Percentiles rank a stretch among this genome's conserved stretches.
Evolutionary conservation across 2,113 vertebrate species (phyloP).

Genomic region (Periophthalmus modestus): DNA sequence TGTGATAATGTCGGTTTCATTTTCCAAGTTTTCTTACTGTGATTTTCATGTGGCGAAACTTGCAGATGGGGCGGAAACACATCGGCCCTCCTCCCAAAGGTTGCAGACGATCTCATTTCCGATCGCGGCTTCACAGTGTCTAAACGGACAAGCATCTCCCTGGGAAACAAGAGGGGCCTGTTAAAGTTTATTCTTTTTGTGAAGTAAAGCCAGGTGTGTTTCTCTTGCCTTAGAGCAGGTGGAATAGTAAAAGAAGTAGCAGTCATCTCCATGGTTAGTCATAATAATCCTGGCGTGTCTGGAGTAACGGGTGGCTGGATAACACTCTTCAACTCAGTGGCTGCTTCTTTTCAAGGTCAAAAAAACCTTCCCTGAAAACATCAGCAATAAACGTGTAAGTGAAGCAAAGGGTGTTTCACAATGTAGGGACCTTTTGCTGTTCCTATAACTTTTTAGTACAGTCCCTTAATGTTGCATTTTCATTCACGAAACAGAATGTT

Average conservation of each 20-base stretch:
- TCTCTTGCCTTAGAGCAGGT: slow-evolving; percentile 86
- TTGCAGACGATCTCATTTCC: slow-evolving; percentile 90
- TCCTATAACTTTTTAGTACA: not conserved
- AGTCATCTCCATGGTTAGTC: slow-evolving; percentile 91
- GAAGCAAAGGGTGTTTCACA: not conserved
- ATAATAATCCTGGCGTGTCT: slow-evolving; percentile 69
- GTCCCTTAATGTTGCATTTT: not conserved
- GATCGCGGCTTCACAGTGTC: slow-evolving; percentile 93
- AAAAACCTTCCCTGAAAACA: slow-evolving; percentile 42
- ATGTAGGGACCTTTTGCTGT: not conserved
- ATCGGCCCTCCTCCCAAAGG: slow-evolving; percentile 91
- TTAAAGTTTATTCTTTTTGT: not conserved
- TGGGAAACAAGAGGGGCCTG: slow-evolving; percentile 43
- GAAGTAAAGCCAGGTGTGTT: not conserved
- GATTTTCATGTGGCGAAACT: slow-evolving; percentile 96
- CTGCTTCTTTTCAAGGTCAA: slow-evolving; percentile 54
- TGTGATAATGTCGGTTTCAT: not conserved
- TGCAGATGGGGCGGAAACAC: slow-evolving; percentile 90
- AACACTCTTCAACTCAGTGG: slow-evolving; percentile 40
- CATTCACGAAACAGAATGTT: no score
- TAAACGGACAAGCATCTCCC: slow-evolving; percentile 92
- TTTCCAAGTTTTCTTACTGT: slow-evolving; percentile 77
- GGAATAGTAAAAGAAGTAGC: slow-evolving; percentile 98
- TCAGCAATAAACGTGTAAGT: not conserved
- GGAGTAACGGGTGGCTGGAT: slow-evolving; percentile 11